These are phyloP conservation scores for Otus scops DNA, from an alignment of 2,797 vertebrate species.

Conservation along the genomic window DNA sequence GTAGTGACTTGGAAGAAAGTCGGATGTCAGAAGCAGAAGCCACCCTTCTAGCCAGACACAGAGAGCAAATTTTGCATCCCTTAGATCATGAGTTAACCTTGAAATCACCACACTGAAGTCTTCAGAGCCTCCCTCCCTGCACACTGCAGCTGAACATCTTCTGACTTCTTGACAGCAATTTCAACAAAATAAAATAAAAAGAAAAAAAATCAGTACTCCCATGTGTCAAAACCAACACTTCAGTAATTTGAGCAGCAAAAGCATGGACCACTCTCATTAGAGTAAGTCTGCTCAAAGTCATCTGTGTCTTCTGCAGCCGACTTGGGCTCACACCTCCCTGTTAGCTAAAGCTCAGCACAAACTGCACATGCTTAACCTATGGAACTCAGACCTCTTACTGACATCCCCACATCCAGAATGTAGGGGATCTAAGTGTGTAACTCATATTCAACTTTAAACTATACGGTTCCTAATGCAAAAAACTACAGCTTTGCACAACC, in stretches of 20 bases:
- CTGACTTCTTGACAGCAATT: background rate
- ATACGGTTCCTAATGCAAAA: background rate
- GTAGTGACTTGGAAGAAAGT: background rate
- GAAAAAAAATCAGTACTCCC: background rate
- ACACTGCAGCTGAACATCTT: rapidly evolving
- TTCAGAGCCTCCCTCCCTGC: background rate
- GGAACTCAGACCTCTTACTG: background rate
- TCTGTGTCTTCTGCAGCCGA: background rate
- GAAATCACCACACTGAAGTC: background rate
- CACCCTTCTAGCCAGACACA: background rate
- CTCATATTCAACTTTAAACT: background rate
- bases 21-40: background rate
- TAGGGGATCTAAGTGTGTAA: background rate
- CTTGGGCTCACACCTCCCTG: background rate
- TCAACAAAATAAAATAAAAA: background rate
- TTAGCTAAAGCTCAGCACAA: background rate
- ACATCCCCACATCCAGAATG: rapidly evolving
- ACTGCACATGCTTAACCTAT: background rate
- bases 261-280: background rate
- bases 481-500: background rate
- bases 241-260: background rate
- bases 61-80: background rate
- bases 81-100: background rate
- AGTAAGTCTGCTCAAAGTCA: background rate
- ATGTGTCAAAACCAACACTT: background rate